Evolutionary conservation across 2,113 vertebrate genomes (phyloP).

Genomic region (Rhombomys opimus): DNA sequence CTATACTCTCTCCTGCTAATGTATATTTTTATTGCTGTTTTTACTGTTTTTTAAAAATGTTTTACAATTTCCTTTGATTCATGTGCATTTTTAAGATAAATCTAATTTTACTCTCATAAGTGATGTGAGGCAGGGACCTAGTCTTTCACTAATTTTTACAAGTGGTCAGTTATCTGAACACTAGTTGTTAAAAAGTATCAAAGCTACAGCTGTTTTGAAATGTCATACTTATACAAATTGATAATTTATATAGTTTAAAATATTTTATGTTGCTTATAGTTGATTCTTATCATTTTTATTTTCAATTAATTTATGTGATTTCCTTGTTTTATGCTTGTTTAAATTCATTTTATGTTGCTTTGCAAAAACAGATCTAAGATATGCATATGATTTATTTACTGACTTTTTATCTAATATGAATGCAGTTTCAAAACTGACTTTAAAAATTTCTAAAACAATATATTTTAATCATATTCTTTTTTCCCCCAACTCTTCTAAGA

Average conservation of each 20-base stretch:
- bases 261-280: slow-evolving; percentile 17
- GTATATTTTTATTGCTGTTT: too few relatives aligned
- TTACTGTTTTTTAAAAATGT: background rate
- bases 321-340: background rate
- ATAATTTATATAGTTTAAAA: slow-evolving; percentile 31
- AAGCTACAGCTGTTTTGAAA: slow-evolving; percentile 33
- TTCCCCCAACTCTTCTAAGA: background rate
- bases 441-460: background rate
- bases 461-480: background rate
- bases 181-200: background rate
- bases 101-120: slow-evolving; percentile 4
- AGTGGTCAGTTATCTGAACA: background rate
- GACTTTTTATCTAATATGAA: background rate
- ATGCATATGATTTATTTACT: background rate
- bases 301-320: slow-evolving; percentile 29
- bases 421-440: background rate
- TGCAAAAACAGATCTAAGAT: background rate
- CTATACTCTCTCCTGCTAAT: background rate
- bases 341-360: slow-evolving; percentile 10
- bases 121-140: background rate
- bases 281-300: background rate
- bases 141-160: background rate
- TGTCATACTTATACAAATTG: background rate
- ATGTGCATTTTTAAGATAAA: background rate
- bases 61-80: background rate